phyloP scores from a whole-genome alignment of 2,888 invertebrate species.

The Tenthredo notha region DNA sequence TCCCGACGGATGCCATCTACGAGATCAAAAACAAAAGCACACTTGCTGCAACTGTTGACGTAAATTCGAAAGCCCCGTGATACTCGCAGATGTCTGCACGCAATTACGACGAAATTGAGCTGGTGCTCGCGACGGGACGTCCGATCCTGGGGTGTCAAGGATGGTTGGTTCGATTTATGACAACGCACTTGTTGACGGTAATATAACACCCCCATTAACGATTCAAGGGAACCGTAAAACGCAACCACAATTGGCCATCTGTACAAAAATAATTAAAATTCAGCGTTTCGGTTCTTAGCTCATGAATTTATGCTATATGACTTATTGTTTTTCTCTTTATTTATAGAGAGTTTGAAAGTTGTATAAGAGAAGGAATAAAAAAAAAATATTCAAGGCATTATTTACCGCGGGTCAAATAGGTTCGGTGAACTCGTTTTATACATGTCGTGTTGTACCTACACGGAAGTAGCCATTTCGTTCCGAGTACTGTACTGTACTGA shows the following conservation, averaged over 20 bases:
- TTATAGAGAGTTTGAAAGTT: background rate
- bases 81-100: constrained; percentile 43
- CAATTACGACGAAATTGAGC: constrained; percentile 47
- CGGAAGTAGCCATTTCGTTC: constrained; percentile 45
- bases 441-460: background rate
- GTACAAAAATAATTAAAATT: background rate
- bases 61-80: background rate
- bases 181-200: constrained; percentile 42
- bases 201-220: constrained; percentile 1
- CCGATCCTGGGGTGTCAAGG: constrained; percentile 9
- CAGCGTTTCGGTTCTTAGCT: background rate
- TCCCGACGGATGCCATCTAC: background rate
- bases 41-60: constrained; percentile 38
- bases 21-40: constrained; percentile 40
- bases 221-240: background rate
- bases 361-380: background rate
- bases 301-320: background rate
- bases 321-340: background rate
- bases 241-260: background rate
- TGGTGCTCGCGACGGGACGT: constrained; percentile 22
- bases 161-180: constrained; percentile 10
- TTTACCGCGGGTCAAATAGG: constrained; percentile 18
- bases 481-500: background rate
- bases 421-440: constrained; percentile 41
- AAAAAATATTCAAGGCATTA: background rate